A percentile compares a stretch with the other conserved stretches of the same genome.
These are phyloP conservation scores for Syngnathus scovelli DNA, from an alignment of 2,113 vertebrate genomes.

Conservation along the genomic window DNA sequence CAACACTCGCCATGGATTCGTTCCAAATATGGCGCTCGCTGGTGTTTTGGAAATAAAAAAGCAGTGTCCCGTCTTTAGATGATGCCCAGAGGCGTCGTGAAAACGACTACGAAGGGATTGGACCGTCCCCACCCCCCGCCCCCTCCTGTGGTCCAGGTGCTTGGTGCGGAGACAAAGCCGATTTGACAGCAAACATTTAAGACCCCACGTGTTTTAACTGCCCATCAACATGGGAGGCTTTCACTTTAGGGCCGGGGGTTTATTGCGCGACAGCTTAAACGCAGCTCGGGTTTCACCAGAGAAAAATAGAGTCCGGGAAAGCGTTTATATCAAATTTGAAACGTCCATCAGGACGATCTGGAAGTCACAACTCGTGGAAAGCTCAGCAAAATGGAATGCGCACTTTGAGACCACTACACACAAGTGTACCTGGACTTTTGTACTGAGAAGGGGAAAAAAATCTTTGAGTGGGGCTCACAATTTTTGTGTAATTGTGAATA, in stretches of 20 bases:
- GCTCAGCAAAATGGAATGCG: background rate
- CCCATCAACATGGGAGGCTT: slow-evolving; percentile 67
- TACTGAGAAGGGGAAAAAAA: background rate
- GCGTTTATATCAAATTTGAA: slow-evolving; percentile 5
- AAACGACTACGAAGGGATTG: slow-evolving; percentile 17
- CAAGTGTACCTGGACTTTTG: background rate
- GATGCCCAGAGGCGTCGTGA: slow-evolving; percentile 17
- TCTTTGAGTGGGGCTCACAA: background rate
- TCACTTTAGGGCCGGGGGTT: slow-evolving; percentile 64
- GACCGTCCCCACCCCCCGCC: slow-evolving; percentile 8
- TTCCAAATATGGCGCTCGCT: slow-evolving; percentile 52
- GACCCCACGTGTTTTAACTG: slow-evolving; percentile 67
- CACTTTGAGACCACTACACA: background rate
- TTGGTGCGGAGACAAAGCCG: slow-evolving; percentile 34
- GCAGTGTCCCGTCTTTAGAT: slow-evolving; percentile 7
- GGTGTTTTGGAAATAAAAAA: slow-evolving; percentile 11
- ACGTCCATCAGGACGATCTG: slow-evolving; percentile 1
- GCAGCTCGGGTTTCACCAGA: slow-evolving; percentile 65
- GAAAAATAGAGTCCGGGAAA: slow-evolving; percentile 30
- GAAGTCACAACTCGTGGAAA: slow-evolving; percentile 1
- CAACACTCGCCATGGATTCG: slow-evolving; percentile 54
- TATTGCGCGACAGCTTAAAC: slow-evolving; percentile 66
- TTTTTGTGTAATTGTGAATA: too few species aligned
- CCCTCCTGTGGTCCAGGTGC: slow-evolving; percentile 27
- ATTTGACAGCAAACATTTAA: slow-evolving; percentile 57